These are phyloP conservation scores for Osmoderma eremita DNA, from an alignment of 2,888 invertebrate species.

Conservation along the genomic window DNA sequence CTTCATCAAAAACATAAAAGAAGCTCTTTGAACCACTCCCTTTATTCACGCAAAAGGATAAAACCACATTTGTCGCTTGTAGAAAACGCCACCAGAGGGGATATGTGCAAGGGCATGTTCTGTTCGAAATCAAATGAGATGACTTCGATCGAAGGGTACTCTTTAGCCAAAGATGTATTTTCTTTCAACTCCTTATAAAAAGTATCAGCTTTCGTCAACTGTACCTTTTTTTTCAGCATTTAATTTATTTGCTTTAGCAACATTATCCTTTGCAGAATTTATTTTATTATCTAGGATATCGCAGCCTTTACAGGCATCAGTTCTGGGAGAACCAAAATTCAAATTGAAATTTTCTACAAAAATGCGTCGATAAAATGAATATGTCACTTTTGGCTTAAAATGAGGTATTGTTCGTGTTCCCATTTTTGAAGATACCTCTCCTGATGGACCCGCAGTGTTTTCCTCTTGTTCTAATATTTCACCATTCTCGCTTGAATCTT, in stretches of 20 bases:
- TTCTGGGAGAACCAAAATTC: slow-evolving; percentile 26
- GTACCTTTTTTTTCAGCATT: slow-evolving; percentile 13
- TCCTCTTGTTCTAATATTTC: no score
- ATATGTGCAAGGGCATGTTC: slow-evolving; percentile 25
- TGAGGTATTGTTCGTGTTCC: neutral
- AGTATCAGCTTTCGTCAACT: slow-evolving; percentile 26
- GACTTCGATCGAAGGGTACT: no score
- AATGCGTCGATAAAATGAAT: neutral
- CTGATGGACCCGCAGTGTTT: no score
- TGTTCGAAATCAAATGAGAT: slow-evolving; percentile 31
- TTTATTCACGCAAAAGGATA: neutral
- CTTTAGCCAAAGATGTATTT: no score
- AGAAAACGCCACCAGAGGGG: neutral
- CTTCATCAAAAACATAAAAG: slow-evolving; percentile 16
- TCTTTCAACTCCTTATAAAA: slow-evolving; percentile 12
- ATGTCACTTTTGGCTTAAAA: slow-evolving; percentile 11
- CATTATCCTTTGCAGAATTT: slow-evolving; percentile 16
- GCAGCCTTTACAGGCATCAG: slow-evolving; percentile 29
- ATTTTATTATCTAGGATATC: slow-evolving; percentile 26
- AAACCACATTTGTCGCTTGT: no score
- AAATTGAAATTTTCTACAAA: slow-evolving; percentile 27
- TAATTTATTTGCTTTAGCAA: slow-evolving; percentile 17
- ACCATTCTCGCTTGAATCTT: no score
- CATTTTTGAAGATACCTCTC: no score
- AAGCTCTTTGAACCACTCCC: slow-evolving; percentile 7